phyloP scores from a whole-genome alignment of 2,888 invertebrate genomes.

The Eupelmus urozonus region DNA sequence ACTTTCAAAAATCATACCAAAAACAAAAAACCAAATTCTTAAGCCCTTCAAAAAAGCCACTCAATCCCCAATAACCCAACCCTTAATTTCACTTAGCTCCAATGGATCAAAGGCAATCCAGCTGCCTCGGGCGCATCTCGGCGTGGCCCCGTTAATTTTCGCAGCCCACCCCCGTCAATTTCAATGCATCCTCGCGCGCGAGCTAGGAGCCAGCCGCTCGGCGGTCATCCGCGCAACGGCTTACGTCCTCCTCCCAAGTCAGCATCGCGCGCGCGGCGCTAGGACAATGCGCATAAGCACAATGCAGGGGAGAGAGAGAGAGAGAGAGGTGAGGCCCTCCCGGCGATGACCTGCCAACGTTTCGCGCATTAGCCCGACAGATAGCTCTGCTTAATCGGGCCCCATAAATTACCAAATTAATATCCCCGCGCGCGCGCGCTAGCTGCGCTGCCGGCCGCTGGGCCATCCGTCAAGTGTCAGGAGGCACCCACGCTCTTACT shows the following conservation, averaged over 20 bases:
- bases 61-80: not conserved
- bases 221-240: conserved; percentile 44
- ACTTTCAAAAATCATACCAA: too few species aligned
- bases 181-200: conserved; percentile 52
- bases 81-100: not conserved
- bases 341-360: conserved; percentile 75
- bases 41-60: not conserved
- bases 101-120: not conserved
- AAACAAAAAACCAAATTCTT: too few species aligned
- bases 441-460: conserved; percentile 66
- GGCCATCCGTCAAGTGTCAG: conserved; percentile 76
- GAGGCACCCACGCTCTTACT: not conserved
- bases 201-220: too few species aligned
- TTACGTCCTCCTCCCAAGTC: conserved; percentile 29
- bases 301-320: not conserved
- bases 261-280: conserved; percentile 15
- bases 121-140: too few species aligned
- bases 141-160: conserved; percentile 46
- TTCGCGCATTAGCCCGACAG: conserved; percentile 75
- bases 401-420: conserved; percentile 77
- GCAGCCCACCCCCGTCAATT: conserved; percentile 47
- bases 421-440: conserved; percentile 71
- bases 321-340: conserved; percentile 61
- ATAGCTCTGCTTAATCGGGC: conserved; percentile 76
- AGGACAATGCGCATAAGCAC: conserved; percentile 25